Evolutionary conservation across 2,113 vertebrate genomes (phyloP).

Genomic region (Sula dactylatra): DNA sequence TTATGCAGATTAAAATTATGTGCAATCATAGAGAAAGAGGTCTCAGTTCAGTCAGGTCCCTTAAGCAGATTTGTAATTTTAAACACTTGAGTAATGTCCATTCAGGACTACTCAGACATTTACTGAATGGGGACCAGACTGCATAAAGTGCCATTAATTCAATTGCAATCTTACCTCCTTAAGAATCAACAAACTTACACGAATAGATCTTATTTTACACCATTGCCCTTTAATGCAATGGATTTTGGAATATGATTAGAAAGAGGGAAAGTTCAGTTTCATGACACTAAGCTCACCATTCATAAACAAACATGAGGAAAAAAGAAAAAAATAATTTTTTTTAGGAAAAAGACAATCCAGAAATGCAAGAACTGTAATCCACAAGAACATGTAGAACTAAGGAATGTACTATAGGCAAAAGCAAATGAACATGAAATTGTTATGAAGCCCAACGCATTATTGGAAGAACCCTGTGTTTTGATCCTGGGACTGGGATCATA

Average conservation of each 20-base stretch:
- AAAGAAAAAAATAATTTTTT: not conserved
- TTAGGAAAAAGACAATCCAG: not conserved
- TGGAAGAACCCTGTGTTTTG: not conserved
- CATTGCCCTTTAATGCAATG: not conserved
- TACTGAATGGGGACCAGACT: not conserved
- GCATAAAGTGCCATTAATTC: not conserved
- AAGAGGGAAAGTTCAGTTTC: not conserved
- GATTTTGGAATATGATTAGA: not conserved
- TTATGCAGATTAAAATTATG: not conserved
- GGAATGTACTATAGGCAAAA: not conserved
- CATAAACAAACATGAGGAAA: not conserved
- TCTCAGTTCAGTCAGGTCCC: not conserved
- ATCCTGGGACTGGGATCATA: not conserved
- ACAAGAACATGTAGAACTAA: not conserved
- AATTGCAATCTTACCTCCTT: not conserved
- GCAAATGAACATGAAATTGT: not conserved
- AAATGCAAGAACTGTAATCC: not conserved
- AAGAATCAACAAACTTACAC: not conserved
- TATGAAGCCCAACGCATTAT: not conserved
- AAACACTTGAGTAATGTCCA: not conserved
- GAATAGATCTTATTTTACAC: not conserved
- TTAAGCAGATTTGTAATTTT: not conserved
- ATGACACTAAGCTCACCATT: not conserved
- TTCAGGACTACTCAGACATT: not conserved
- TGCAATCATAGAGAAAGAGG: not conserved